Percentiles rank a stretch among this genome's conserved stretches.
These are phyloP conservation scores for Aphrophora alni DNA, from an alignment of 2,888 invertebrate genomes.

Conservation along the genomic window DNA sequence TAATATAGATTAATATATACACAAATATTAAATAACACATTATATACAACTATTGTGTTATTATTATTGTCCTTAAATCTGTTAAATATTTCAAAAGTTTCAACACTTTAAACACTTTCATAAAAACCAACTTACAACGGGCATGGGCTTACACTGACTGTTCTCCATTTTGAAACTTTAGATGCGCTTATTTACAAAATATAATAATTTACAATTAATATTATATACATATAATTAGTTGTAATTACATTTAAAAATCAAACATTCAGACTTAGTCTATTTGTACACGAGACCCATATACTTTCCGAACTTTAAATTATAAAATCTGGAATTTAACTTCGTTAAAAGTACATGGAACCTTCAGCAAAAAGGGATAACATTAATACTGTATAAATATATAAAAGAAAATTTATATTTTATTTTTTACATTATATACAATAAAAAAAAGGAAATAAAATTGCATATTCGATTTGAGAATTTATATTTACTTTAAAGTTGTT, in stretches of 20 bases:
- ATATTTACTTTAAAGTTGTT: too few species aligned
- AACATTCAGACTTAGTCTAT: not conserved
- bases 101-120: too few species aligned
- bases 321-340: not conserved
- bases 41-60: not conserved
- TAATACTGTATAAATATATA: not conserved
- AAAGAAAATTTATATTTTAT: not conserved
- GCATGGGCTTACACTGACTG: not conserved
- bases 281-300: not conserved
- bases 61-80: not conserved
- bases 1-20: too few species aligned
- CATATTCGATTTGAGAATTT: too few species aligned
- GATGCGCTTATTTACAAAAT: too few species aligned
- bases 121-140: not conserved
- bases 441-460: too few species aligned
- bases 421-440: not conserved
- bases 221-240: too few species aligned
- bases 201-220: too few species aligned
- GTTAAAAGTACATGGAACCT: too few species aligned
- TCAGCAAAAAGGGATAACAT: too few species aligned
- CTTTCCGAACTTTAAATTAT: not conserved
- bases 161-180: too few species aligned
- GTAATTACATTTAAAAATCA: not conserved
- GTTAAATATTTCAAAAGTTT: not conserved
- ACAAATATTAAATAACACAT: not conserved